These are phyloP conservation scores for Dromococcyx pavoninus DNA, from an alignment of 2,797 vertebrate species.

Conservation along the genomic window DNA sequence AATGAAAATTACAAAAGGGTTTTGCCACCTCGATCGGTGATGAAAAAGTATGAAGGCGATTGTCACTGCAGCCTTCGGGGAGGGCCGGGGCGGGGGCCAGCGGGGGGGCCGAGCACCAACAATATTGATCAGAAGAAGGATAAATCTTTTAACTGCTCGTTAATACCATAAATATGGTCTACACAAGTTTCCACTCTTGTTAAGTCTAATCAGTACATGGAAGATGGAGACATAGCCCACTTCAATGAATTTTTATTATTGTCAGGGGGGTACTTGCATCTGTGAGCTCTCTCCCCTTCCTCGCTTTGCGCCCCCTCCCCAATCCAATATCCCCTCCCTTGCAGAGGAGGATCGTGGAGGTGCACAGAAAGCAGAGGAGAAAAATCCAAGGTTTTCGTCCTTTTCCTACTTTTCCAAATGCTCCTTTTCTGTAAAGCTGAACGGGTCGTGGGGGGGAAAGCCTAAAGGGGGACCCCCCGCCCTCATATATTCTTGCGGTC, in stretches of 20 bases:
- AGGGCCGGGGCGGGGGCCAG: slow-evolving; percentile 20
- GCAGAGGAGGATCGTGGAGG: slow-evolving; percentile 6
- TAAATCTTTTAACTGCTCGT: slow-evolving; percentile 78
- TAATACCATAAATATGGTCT: slow-evolving; percentile 76
- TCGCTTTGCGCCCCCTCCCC: background rate
- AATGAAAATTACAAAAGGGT: slow-evolving; percentile 83
- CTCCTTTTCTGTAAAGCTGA: background rate
- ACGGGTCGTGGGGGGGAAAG: background rate
- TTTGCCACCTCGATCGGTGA: slow-evolving; percentile 80
- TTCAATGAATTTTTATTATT: slow-evolving; percentile 66
- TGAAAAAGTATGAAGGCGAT: slow-evolving; percentile 74
- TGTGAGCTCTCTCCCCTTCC: slow-evolving; percentile 31
- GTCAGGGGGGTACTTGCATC: slow-evolving; percentile 58
- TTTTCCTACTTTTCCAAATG: background rate
- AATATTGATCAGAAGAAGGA: slow-evolving; percentile 78
- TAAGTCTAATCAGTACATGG: slow-evolving; percentile 63
- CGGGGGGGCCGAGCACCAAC: slow-evolving; percentile 53
- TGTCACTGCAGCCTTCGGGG: slow-evolving; percentile 77
- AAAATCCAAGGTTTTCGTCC: background rate
- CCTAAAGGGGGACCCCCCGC: background rate
- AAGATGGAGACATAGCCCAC: slow-evolving; percentile 44
- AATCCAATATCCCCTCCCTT: background rate
- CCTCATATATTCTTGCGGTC: background rate
- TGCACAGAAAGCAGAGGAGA: background rate
- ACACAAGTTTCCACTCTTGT: slow-evolving; percentile 73